Evolutionary conservation across 53 echinoderm and acorn worm species (phyloP).

Genomic region (Echinometra lucunter): DNA sequence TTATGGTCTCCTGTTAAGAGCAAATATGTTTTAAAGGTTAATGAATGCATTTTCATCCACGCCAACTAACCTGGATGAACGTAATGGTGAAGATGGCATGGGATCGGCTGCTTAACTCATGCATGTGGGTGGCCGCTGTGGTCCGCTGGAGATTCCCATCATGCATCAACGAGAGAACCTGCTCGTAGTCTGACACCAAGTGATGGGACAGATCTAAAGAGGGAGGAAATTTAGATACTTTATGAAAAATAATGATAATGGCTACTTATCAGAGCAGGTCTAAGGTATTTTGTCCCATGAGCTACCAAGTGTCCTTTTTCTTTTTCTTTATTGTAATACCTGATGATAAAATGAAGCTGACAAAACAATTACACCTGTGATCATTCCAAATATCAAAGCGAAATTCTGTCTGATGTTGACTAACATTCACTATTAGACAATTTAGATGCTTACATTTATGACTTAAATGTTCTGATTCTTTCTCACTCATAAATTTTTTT

Average conservation of each 20-base stretch:
- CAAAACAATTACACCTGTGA: too few species aligned
- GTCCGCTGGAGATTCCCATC: constrained; percentile 89
- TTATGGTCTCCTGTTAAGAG: neutral
- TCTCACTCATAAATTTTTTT: too few species aligned
- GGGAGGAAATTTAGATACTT: neutral
- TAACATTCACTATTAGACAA: too few species aligned
- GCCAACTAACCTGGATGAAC: constrained; percentile 88
- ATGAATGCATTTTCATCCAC: neutral
- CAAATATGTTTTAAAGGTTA: constrained; percentile 17
- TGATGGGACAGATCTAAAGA: constrained; percentile 82
- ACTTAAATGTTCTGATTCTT: too few species aligned
- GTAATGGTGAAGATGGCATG: constrained; percentile 98
- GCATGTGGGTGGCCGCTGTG: constrained; percentile 98
- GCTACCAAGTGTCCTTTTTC: too few species aligned
- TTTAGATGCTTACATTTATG: too few species aligned
- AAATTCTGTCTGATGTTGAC: too few species aligned
- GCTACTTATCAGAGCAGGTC: neutral
- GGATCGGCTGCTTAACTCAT: constrained; percentile 93
- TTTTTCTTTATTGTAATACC: too few species aligned
- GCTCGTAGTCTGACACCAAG: constrained; percentile 87
- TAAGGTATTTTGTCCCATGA: neutral
- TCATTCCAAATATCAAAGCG: too few species aligned
- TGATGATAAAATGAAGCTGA: too few species aligned
- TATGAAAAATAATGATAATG: neutral
- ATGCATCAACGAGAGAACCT: constrained; percentile 80